phyloP scores from a whole-genome alignment of 2,113 vertebrate genomes.

The Apteryx owenii region DNA sequence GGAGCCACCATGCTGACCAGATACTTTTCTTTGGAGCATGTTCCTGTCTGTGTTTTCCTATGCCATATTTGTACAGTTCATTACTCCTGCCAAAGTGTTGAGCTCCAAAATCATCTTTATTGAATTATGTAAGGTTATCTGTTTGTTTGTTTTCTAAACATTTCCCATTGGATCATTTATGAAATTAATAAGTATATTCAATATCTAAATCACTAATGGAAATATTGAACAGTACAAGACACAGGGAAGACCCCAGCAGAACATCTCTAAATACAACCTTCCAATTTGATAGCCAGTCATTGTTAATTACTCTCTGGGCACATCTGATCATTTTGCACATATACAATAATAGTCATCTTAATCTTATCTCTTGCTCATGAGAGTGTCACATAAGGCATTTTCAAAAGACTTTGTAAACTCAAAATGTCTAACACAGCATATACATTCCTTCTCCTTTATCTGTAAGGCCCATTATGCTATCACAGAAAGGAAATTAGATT shows the following conservation, averaged over 20 bases:
- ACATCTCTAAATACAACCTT: not conserved
- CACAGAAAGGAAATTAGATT: slow-evolving; percentile 31
- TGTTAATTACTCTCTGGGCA: not conserved
- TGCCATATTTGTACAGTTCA: not conserved
- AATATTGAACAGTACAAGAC: not conserved
- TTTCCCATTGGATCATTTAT: not conserved
- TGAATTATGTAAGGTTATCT: not conserved
- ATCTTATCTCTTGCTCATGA: not conserved
- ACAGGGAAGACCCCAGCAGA: not conserved
- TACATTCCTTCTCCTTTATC: not conserved
- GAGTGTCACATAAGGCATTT: not conserved
- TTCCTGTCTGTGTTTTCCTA: not conserved
- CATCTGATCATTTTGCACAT: not conserved
- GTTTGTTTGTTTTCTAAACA: not conserved
- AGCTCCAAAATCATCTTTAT: not conserved
- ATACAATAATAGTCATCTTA: not conserved
- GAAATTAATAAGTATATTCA: not conserved
- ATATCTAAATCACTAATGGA: not conserved
- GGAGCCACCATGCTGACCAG: not conserved
- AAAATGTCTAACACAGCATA: not conserved
- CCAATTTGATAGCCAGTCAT: not conserved
- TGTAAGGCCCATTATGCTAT: not conserved
- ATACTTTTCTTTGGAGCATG: not conserved
- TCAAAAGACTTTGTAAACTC: slow-evolving; percentile 25
- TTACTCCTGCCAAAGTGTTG: not conserved